phyloP scores from a whole-genome alignment of 1,140 invertebrate genomes.

The Fopius arisanus region DNA sequence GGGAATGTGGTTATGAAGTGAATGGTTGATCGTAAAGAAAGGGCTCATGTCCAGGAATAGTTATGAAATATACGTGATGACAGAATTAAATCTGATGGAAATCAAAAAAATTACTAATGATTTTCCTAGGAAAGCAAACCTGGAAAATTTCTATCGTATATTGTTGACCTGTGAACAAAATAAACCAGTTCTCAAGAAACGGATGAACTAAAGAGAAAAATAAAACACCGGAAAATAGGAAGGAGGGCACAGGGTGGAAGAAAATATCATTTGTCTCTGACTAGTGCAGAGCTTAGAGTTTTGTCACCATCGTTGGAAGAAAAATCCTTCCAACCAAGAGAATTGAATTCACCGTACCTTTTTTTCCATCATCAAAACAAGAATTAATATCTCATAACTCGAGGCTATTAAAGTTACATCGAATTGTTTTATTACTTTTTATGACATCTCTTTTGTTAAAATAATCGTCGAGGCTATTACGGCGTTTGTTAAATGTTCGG shows the following conservation, averaged over 20 bases:
- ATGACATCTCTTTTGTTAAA: too few relatives aligned
- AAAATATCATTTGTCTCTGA: conserved; percentile 50
- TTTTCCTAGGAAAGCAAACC: too few relatives aligned
- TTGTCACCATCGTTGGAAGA: conserved; percentile 37
- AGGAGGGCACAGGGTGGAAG: not conserved
- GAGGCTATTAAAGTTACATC: not conserved
- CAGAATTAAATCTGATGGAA: too few relatives aligned
- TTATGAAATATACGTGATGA: too few relatives aligned
- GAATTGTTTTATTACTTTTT: not conserved
- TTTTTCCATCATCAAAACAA: conserved; percentile 6
- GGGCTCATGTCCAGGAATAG: too few relatives aligned
- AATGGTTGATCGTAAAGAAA: too few relatives aligned
- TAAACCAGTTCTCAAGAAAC: conserved; percentile 38
- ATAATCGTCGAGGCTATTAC: too few relatives aligned
- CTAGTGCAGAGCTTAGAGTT: conserved; percentile 38
- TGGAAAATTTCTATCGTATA: conserved; percentile 19
- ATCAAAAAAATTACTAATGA: too few relatives aligned
- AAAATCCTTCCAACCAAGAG: conserved; percentile 32
- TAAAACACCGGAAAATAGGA: conserved; percentile 20
- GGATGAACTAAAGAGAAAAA: conserved; percentile 29
- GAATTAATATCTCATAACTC: not conserved
- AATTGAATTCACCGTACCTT: not conserved
- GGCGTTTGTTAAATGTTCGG: too few relatives aligned
- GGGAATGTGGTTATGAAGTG: too few relatives aligned
- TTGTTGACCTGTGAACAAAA: conserved; percentile 5